Evolutionary conservation across 2,888 invertebrate genomes (phyloP), one percentile per base, ranked within the genome.

Genomic region (Eurois occulta): DNA sequence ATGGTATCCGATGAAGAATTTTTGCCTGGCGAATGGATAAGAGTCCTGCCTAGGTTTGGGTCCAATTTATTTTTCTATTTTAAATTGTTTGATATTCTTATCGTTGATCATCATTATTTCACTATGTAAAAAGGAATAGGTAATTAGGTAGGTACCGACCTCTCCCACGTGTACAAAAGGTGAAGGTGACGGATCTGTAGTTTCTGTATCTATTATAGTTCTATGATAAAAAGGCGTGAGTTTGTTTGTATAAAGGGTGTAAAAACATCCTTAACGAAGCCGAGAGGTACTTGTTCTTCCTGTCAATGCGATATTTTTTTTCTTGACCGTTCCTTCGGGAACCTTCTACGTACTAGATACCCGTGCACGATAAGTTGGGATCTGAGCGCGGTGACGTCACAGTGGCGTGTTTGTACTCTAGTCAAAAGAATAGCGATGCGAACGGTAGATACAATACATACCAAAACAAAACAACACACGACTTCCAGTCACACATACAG

Each of bases 11-110:
- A 94, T 28, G 91, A 93, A 72, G 89, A 90, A 41, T 94, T 91
- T 78, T 69, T 78, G 38, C 87, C 93, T 21, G 96, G 95, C 38
- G 95, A 95, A 86, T 94, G 91, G 90, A 91, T 96, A 76, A 91
- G 94, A 87, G 94, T 96, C 64, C 86, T 96, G 62, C 96, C 96
- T 24, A 96, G 96, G 96, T 96, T 86, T 62, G 68, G 5, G 11
- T 58, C 1, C 32, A 48, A 48, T 43, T 58, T 46, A 67, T 48
- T 77, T 21, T 69, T 52, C 41, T n/a, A 60, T 48, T 78, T n/a
- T 55, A 41, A 55, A 46, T 28, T 38, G 10, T 35, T 64, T 65
- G 35, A 24, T 55, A 38, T 10, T 18, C 2, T 13, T 18, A 69
- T 52, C 1, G 21, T 2, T 21, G 10, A 16, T 52, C 38, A 32